phyloP scores from a whole-genome alignment of 2,113 vertebrate genomes.

The Hylia prasina region DNA sequence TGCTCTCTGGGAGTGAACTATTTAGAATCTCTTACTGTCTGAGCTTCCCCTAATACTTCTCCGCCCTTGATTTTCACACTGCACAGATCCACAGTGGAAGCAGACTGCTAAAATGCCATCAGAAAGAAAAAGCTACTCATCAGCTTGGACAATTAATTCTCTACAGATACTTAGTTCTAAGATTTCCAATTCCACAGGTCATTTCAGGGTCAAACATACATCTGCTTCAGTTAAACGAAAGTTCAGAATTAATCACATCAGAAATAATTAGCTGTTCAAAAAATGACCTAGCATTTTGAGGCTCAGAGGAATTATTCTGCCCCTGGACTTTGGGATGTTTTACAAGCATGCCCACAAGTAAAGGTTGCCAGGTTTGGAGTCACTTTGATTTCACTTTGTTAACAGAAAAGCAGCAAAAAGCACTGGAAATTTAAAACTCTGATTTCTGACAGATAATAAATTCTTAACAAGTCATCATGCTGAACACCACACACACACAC shows the following conservation, averaged over 20 bases:
- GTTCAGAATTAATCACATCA: neutral
- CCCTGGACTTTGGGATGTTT: neutral
- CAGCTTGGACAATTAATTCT: neutral
- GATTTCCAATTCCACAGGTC: neutral
- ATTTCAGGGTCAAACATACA: neutral
- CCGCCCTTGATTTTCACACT: neutral
- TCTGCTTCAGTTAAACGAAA: neutral
- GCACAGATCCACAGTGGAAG: neutral
- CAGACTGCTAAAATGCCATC: neutral
- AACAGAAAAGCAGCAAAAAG: neutral
- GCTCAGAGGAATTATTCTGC: neutral
- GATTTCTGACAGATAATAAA: neutral
- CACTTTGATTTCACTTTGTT: neutral
- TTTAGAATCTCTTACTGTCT: neutral
- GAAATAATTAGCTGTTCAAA: neutral
- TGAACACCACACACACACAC: neutral
- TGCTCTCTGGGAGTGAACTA: neutral
- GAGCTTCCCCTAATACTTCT: neutral
- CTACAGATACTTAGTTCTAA: neutral
- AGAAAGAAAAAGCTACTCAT: neutral
- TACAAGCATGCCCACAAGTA: neutral
- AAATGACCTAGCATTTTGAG: neutral
- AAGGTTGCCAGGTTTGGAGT: neutral
- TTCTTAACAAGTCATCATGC: neutral
- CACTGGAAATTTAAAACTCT: neutral